Evolutionary conservation across 2,113 vertebrate species (phyloP).

Genomic region (Phalacrocorax carbo): DNA sequence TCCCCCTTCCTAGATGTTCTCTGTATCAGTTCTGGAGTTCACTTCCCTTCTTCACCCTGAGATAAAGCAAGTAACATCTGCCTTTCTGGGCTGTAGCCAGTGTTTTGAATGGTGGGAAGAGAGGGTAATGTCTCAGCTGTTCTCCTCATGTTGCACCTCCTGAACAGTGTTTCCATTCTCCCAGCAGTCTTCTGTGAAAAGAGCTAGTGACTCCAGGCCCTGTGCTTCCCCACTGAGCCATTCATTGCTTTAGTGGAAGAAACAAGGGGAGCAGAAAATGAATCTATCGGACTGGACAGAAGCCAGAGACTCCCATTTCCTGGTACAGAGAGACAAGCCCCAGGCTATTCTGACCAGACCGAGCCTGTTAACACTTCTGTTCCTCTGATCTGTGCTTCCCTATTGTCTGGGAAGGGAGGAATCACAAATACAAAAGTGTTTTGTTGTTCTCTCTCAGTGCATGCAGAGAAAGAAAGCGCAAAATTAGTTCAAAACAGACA

Average conservation of each 20-base stretch:
- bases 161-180: conserved; percentile 8
- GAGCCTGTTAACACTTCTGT: conserved; percentile 27
- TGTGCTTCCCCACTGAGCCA: conserved; percentile 38
- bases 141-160: background rate
- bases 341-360: conserved; percentile 36
- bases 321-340: conserved; percentile 24
- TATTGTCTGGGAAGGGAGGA: conserved; percentile 37
- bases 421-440: conserved; percentile 26
- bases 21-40: background rate
- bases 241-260: conserved; percentile 21
- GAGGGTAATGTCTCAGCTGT: background rate
- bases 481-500: conserved; percentile 22
- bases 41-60: background rate
- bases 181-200: conserved; percentile 25
- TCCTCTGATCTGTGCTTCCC: conserved; percentile 45
- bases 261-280: conserved; percentile 36
- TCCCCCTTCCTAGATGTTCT: background rate
- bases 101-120: background rate
- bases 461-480: background rate
- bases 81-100: background rate
- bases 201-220: conserved; percentile 21
- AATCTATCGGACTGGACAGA: conserved; percentile 10
- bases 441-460: conserved; percentile 16
- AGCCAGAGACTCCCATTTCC: conserved; percentile 37
- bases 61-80: background rate